Percentiles rank a stretch among this genome's conserved stretches.
These are phyloP conservation scores for Procapra przewalskii DNA, from an alignment of 2,113 vertebrate genomes.

Conservation along the genomic window DNA sequence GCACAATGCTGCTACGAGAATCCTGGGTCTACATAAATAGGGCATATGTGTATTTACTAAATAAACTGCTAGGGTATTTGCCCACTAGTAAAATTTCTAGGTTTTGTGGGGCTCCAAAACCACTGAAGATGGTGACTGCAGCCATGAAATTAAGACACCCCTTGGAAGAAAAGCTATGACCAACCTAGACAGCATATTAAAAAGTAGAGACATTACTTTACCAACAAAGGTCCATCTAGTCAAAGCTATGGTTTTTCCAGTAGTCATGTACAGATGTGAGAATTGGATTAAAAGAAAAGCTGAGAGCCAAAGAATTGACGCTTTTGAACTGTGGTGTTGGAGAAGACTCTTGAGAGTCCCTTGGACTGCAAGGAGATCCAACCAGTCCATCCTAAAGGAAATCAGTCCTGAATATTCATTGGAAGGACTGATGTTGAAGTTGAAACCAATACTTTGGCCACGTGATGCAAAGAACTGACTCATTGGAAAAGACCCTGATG, in stretches of 20 bases:
- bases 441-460: background rate
- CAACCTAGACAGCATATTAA: background rate
- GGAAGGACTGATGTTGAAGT: background rate
- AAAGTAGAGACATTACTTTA: background rate
- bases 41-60: background rate
- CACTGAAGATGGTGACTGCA: background rate
- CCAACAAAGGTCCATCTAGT: background rate
- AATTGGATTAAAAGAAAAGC: background rate
- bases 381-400: background rate
- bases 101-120: background rate
- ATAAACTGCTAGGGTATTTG: background rate
- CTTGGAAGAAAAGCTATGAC: background rate
- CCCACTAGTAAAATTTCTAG: background rate
- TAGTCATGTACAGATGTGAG: background rate
- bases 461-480: background rate
- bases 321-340: background rate
- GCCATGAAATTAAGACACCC: background rate
- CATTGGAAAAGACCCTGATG: background rate
- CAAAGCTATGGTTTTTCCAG: background rate
- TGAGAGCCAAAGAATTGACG: background rate
- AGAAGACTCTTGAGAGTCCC: background rate
- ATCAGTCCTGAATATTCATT: background rate
- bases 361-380: background rate
- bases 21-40: background rate
- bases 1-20: background rate